Evolutionary conservation across 2,797 vertebrate genomes (phyloP).

Genomic region (Oreochromis grahami): DNA sequence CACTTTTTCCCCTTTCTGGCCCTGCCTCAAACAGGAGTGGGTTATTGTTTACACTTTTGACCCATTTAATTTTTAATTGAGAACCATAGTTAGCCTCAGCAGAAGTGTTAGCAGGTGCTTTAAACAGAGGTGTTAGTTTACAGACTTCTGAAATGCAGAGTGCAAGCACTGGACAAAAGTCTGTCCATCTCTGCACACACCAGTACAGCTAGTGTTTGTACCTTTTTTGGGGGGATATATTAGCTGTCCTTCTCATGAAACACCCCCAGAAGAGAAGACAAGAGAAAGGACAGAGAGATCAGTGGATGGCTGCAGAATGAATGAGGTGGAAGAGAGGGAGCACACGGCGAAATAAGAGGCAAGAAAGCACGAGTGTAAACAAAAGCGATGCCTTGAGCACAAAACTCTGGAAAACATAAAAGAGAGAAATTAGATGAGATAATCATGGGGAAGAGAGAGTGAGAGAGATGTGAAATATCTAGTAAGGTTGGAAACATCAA

Average conservation of each 20-base stretch:
- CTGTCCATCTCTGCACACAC: constrained; percentile 42
- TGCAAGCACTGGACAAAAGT: constrained; percentile 41
- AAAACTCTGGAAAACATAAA: constrained; percentile 83
- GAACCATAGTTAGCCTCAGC: constrained; percentile 5
- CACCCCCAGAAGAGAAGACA: constrained; percentile 79
- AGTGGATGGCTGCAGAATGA: constrained; percentile 80
- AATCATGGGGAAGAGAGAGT: constrained; percentile 62
- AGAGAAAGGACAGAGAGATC: constrained; percentile 79
- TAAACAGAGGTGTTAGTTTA: constrained; percentile 41
- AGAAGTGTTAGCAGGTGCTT: constrained; percentile 28
- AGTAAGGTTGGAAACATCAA: constrained; percentile 28
- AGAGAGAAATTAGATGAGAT: constrained; percentile 79
- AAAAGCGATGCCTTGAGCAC: constrained; percentile 76
- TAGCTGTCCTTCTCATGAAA: constrained; percentile 93
- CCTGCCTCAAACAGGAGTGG: not conserved
- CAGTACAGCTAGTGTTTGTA: constrained; percentile 68
- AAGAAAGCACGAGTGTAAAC: constrained; percentile 62
- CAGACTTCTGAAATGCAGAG: constrained; percentile 18
- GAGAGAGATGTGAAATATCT: constrained; percentile 29
- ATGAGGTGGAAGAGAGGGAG: constrained; percentile 62
- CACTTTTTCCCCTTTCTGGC: not conserved
- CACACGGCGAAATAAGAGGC: constrained; percentile 46
- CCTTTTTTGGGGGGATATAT: constrained; percentile 94
- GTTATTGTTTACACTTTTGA: not conserved
- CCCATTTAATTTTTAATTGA: not conserved